Conservation (phyloP, 2,888 invertebrate species). For the Pemphredon lugubris region DNA sequence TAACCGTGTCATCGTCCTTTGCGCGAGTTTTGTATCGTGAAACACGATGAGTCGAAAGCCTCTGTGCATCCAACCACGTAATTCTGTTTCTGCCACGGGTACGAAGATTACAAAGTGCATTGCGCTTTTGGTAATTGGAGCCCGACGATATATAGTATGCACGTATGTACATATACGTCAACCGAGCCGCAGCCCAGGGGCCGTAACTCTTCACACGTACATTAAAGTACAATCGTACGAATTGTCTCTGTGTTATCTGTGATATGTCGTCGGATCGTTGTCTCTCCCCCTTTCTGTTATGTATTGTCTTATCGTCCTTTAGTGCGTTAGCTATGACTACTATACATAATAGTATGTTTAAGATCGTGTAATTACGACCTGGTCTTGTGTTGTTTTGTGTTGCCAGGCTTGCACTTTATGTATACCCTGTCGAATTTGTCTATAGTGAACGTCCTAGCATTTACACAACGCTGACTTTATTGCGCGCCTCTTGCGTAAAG, state of each 20-base stretch:
- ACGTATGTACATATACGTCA: too few relatives aligned
- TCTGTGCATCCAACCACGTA: too few relatives aligned
- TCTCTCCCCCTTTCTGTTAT: slow-evolving; percentile 73
- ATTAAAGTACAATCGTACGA: slow-evolving; percentile 61
- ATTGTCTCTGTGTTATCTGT: slow-evolving; percentile 73
- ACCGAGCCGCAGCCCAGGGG: slow-evolving; percentile 37
- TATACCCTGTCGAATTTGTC: slow-evolving; percentile 74
- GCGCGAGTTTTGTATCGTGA: too few relatives aligned
- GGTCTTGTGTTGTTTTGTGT: slow-evolving; percentile 78
- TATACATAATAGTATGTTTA: slow-evolving; percentile 69
- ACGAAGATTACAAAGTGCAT: too few relatives aligned
- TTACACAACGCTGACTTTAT: slow-evolving; percentile 68
- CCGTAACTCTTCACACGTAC: slow-evolving; percentile 46
- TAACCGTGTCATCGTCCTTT: too few relatives aligned
- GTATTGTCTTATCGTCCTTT: slow-evolving; percentile 80
- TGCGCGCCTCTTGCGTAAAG: slow-evolving; percentile 65
- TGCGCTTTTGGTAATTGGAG: background rate
- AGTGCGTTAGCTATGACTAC: slow-evolving; percentile 71
- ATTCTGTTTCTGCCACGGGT: too few relatives aligned
- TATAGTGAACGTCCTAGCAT: slow-evolving; percentile 78
- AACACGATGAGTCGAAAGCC: too few relatives aligned
- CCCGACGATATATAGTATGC: too few relatives aligned
- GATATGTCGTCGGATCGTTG: slow-evolving; percentile 80
- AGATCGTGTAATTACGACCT: slow-evolving; percentile 64
- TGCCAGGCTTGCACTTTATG: slow-evolving; percentile 79